phyloP scores from a whole-genome alignment of 2,888 invertebrate genomes.

The Malacosoma neustria region DNA sequence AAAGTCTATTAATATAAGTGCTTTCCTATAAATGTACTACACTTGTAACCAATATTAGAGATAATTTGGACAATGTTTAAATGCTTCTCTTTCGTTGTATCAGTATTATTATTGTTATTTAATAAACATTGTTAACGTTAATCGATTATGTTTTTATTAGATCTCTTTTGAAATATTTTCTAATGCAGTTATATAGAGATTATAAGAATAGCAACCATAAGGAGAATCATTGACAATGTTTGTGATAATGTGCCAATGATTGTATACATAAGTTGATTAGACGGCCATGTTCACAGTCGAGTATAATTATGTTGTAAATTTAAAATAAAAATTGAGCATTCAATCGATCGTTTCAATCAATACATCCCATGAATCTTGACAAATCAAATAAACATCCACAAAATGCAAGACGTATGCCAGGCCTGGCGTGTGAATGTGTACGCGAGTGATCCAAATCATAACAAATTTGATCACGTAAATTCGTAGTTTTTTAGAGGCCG shows the following conservation, averaged over 20 bases:
- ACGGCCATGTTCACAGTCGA: constrained; percentile 16
- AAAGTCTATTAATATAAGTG: neutral
- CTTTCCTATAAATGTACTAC: neutral
- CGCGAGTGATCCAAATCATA: constrained; percentile 32
- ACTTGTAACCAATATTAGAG: neutral
- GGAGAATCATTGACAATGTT: constrained; percentile 64
- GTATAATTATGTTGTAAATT: constrained; percentile 14
- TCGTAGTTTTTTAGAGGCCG: constrained; percentile 45
- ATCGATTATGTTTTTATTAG: neutral
- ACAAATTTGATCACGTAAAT: constrained; percentile 47
- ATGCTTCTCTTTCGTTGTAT: constrained; percentile 1
- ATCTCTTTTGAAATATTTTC: constrained; percentile 16
- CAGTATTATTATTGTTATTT: constrained; percentile 4
- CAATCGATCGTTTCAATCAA: constrained; percentile 6
- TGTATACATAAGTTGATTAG: constrained; percentile 42
- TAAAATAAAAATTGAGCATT: constrained; percentile 28
- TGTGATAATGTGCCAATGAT: constrained; percentile 77
- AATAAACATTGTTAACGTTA: neutral
- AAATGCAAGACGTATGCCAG: neutral
- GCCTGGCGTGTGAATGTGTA: neutral
- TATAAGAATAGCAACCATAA: constrained; percentile 22
- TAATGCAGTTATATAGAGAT: constrained; percentile 26
- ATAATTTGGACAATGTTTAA: neutral
- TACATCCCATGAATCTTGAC: constrained; percentile 1
- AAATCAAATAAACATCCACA: no score